Base-by-base conservation (phyloP, 2,888 invertebrate species). In the Apoda limacodes region DNA sequence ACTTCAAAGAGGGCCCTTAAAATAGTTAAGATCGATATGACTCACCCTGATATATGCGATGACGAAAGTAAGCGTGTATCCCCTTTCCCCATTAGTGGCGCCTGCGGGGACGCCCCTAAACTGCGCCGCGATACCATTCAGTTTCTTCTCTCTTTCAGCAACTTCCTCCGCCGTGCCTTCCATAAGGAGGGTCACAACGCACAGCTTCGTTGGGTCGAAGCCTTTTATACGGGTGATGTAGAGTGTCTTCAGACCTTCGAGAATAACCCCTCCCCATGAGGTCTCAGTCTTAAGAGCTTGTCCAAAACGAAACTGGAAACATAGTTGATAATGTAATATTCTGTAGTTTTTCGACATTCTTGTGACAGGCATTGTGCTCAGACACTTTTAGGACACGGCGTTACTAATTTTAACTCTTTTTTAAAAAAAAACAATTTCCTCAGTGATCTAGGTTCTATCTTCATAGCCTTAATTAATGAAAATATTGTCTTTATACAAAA, bases 11-110 rank as follows among this genome's bases (percentile, higher is more conserved):
- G n/a, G n/a, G n/a, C 9, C n/a, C 22, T 10, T 9, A 9, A 22
- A 2, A n/a, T 11, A 31, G 20, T 9, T 5, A 13, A 20, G 22
- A 12, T 24, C 26, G 9, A 13, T 13, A 13, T 1, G 13, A 52
- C 63, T 85, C 60, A 95, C 95, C 70, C 98, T 85, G 22, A 99
- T 88, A 61, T 99, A 99, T 6, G 99, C 99, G 43, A 99, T 98
- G 34, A 98, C 95, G 63, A 98, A 99, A 0, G 99, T 99, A 24
- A 99, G 82, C 53, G 93, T 90, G 60, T 99, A 99, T 3, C 99
- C 99, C 21, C 95, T 85, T 62, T 95, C 91, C 0, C 99, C 98
- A 55, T 98, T 98, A 30, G 88, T 88, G 22, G 93, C 92, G 0
- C 98, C 98, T 0, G 93, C 97, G 0, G 95, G 88, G 14, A 98